A percentile compares a stretch with the other conserved stretches of the same genome.
Conservation (phyloP, 92 coral and sea anemone genomes). For the Porites divaricata region DNA sequence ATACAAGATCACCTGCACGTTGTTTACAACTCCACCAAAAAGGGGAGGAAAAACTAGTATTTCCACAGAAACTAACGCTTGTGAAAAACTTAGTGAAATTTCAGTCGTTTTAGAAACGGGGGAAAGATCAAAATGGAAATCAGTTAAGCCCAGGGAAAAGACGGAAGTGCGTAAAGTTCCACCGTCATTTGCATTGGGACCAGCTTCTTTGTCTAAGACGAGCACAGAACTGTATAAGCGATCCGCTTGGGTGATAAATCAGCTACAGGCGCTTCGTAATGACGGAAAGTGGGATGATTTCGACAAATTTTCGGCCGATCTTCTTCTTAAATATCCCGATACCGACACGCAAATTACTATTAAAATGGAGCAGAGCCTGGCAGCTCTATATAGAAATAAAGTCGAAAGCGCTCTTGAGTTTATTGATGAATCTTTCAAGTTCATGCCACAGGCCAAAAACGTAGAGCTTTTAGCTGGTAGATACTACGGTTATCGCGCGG, state of each 20-base stretch:
- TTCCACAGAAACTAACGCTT: background rate
- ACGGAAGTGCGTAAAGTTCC: background rate
- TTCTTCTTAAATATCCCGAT: slow-evolving; percentile 29
- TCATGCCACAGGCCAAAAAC: slow-evolving; percentile 35
- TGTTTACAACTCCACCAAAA: slow-evolving; percentile 29
- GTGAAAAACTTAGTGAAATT: slow-evolving; percentile 32
- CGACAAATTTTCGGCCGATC: slow-evolving; percentile 12
- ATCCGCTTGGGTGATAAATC: slow-evolving; percentile 51
- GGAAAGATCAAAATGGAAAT: background rate
- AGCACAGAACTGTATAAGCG: slow-evolving; percentile 9
- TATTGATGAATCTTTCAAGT: slow-evolving; percentile 30
- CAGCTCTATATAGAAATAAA: slow-evolving; percentile 52
- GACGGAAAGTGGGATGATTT: slow-evolving; percentile 67
- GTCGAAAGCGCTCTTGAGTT: slow-evolving; percentile 43
- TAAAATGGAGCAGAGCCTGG: slow-evolving; percentile 62
- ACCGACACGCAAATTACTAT: slow-evolving; percentile 60
- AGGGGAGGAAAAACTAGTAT: slow-evolving; percentile 16
- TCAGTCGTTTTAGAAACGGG: background rate
- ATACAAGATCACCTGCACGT: slow-evolving; percentile 36
- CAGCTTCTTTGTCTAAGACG: slow-evolving; percentile 38
- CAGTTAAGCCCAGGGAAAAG: background rate
- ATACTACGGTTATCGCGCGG: slow-evolving; percentile 47
- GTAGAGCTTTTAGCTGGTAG: slow-evolving; percentile 34
- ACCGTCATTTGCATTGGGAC: background rate
- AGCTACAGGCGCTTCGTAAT: slow-evolving; percentile 63